These are phyloP conservation scores for Chlorodrepanis virens DNA, from an alignment of 2,113 vertebrate genomes.

Conservation along the genomic window DNA sequence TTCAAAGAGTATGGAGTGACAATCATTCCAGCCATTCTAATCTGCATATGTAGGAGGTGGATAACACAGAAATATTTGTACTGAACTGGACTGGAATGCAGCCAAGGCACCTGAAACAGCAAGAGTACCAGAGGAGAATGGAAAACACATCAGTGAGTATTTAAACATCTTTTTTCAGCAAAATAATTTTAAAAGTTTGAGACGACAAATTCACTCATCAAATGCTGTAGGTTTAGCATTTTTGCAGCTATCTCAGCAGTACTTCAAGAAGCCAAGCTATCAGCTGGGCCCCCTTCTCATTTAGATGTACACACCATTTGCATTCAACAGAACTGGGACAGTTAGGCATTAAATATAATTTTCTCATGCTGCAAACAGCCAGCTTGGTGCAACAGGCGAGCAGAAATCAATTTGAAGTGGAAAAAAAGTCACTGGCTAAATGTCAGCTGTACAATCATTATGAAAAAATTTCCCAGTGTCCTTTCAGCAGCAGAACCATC, in stretches of 20 bases:
- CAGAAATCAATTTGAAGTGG: neutral
- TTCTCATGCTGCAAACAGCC: neutral
- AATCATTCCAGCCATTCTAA: neutral
- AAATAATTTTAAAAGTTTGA: neutral
- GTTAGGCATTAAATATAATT: neutral
- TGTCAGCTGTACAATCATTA: neutral
- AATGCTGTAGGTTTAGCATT: neutral
- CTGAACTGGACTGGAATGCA: neutral
- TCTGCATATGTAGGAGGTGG: neutral
- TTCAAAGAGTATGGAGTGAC: neutral
- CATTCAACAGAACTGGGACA: neutral
- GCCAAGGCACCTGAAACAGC: neutral
- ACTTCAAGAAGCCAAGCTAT: neutral
- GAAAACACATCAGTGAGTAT: neutral
- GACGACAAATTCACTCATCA: neutral
- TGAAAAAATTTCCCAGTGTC: neutral
- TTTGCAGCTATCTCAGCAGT: neutral
- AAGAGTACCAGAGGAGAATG: neutral
- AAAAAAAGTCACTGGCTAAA: slow-evolving; percentile 1
- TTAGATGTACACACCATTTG: neutral
- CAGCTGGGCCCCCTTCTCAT: neutral
- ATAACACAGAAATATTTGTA: neutral
- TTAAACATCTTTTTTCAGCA: neutral
- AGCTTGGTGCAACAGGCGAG: neutral
- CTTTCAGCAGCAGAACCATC: neutral